These are phyloP conservation scores for Eulemur rufifrons DNA, from an alignment of 2,113 vertebrate genomes.

Conservation along the genomic window DNA sequence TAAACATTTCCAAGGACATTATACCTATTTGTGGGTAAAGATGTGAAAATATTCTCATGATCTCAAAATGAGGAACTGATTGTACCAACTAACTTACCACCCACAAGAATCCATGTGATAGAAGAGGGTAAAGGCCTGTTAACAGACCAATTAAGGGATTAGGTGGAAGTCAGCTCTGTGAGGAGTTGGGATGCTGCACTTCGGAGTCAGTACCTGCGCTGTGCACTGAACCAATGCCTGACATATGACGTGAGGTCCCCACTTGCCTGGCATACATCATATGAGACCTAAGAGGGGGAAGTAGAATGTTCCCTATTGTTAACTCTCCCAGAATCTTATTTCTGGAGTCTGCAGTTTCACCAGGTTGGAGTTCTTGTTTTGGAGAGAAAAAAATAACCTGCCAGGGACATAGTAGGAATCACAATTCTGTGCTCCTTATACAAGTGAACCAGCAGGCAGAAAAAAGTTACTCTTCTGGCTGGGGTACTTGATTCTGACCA, in stretches of 20 bases:
- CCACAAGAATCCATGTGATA: neutral
- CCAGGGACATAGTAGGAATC: too few relatives aligned
- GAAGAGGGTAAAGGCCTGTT: neutral
- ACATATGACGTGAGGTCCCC: neutral
- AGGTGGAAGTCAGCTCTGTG: neutral
- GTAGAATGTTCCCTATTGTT: neutral
- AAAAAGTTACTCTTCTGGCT: neutral
- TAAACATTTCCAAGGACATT: neutral
- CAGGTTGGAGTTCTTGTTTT: neutral
- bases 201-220: neutral
- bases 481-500: neutral
- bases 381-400: neutral
- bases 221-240: neutral
- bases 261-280: neutral
- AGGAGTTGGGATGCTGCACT: neutral
- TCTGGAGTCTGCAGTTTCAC: too few relatives aligned
- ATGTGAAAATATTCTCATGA: neutral
- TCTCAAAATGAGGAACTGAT: neutral
- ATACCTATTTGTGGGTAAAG: neutral
- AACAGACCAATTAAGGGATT: neutral
- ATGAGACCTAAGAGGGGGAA: neutral
- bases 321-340: neutral
- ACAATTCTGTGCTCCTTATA: neutral
- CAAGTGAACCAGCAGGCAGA: neutral
- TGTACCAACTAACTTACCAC: neutral